phyloP scores from a whole-genome alignment of 1,140 invertebrate species.

The Monochamus saltuarius region DNA sequence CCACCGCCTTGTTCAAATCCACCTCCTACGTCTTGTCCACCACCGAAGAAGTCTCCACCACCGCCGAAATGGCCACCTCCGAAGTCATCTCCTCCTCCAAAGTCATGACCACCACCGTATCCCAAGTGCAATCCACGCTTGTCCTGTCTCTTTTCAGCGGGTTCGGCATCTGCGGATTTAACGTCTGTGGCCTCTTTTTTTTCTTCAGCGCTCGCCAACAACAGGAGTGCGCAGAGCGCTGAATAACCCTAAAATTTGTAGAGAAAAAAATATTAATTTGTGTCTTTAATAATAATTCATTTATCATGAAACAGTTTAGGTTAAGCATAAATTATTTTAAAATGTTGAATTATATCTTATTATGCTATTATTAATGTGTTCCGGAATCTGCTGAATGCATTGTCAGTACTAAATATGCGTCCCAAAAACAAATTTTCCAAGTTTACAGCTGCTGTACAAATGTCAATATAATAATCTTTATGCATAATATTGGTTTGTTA shows the following conservation, averaged over 20 bases:
- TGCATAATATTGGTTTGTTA: too few species aligned
- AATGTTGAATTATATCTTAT: too few species aligned
- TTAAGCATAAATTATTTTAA: too few species aligned
- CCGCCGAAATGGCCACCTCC: slow-evolving; percentile 26
- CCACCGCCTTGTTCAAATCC: slow-evolving; percentile 57
- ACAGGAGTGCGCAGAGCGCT: slow-evolving; percentile 56
- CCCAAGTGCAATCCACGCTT: slow-evolving; percentile 60
- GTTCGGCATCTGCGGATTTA: slow-evolving; percentile 43
- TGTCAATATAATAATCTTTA: too few species aligned
- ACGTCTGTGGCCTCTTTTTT: slow-evolving; percentile 51
- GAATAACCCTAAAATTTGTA: slow-evolving; percentile 44
- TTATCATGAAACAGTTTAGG: too few species aligned
- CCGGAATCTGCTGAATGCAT: too few species aligned
- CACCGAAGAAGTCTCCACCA: slow-evolving; percentile 31
- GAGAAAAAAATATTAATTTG: too few species aligned
- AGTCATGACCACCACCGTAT: slow-evolving; percentile 59
- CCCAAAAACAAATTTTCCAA: too few species aligned
- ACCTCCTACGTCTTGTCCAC: slow-evolving; percentile 57
- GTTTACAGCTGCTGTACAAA: too few species aligned
- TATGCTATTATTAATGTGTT: too few species aligned
- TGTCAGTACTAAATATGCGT: too few species aligned
- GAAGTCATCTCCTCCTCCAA: slow-evolving; percentile 52
- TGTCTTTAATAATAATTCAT: too few species aligned
- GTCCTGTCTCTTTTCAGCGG: slow-evolving; percentile 63
- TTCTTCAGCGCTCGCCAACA: slow-evolving; percentile 53